A percentile compares a stretch with the other conserved stretches of the same genome.
These are phyloP conservation scores for Lamprotornis superbus DNA, from an alignment of 2,113 vertebrate species.

Conservation along the genomic window DNA sequence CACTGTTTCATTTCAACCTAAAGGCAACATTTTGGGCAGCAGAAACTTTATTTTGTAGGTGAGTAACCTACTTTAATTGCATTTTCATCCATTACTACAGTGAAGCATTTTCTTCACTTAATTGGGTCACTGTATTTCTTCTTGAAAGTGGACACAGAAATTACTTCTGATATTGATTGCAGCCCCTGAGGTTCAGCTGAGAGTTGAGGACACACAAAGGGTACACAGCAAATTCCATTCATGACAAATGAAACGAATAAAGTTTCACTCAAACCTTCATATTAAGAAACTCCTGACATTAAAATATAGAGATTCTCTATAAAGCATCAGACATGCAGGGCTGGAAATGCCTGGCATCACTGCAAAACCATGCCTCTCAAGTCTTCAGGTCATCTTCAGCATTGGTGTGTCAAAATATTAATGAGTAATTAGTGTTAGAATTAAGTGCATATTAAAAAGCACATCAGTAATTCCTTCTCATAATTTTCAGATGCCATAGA, in stretches of 20 bases:
- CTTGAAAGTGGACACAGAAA: conserved; percentile 33
- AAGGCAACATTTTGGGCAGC: conserved; percentile 27
- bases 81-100: neutral
- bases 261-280: neutral
- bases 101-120: conserved; percentile 35
- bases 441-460: neutral
- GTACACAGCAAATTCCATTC: neutral
- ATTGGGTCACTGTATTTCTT: conserved; percentile 50
- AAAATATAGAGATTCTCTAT: neutral
- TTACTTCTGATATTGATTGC: conserved; percentile 42
- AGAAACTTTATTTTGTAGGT: conserved; percentile 51
- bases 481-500: neutral
- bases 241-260: neutral
- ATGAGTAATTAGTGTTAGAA: neutral
- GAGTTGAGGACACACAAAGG: neutral
- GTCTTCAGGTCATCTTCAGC: neutral
- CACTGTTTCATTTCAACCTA: conserved; percentile 28
- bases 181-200: conserved; percentile 15
- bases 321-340: neutral
- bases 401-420: neutral
- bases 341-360: neutral
- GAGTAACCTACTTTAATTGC: conserved; percentile 58
- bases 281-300: neutral
- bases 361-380: neutral
- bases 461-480: neutral